These are phyloP conservation scores for Pollenia angustigena DNA, from an alignment of 2,888 invertebrate species.

Conservation along the genomic window DNA sequence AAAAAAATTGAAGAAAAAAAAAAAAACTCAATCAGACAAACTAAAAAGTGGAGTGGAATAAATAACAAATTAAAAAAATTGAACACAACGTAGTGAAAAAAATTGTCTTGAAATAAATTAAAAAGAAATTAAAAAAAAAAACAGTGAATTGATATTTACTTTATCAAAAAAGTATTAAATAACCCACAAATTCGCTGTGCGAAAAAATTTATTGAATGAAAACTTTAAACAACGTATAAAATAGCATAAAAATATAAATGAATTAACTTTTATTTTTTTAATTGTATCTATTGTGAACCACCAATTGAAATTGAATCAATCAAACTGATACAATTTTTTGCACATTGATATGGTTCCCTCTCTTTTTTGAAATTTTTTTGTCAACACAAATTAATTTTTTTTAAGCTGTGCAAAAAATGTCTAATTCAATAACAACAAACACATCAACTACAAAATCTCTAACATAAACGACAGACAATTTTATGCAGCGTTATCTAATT, in stretches of 20 bases:
- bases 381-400: conserved; percentile 2
- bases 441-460: neutral
- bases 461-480: neutral
- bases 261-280: conserved; percentile 11
- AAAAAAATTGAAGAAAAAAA: conserved; percentile 54
- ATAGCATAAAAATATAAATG: neutral
- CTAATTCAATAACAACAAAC: conserved; percentile 11
- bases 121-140: conserved; percentile 18
- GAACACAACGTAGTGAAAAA: conserved; percentile 53
- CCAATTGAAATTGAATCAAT: conserved; percentile 43
- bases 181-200: conserved; percentile 37
- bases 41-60: conserved; percentile 57
- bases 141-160: conserved; percentile 22
- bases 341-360: conserved; percentile 24
- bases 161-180: conserved; percentile 40
- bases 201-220: conserved; percentile 20
- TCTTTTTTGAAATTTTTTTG: conserved; percentile 5
- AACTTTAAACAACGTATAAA: neutral
- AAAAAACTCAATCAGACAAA: conserved; percentile 51
- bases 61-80: conserved; percentile 41
- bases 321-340: conserved; percentile 5
- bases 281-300: conserved; percentile 37
- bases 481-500: neutral
- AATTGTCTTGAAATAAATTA: conserved; percentile 20
- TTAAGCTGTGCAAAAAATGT: conserved; percentile 42